A percentile compares a stretch with the other conserved stretches of the same genome.
Evolutionary conservation across 1,140 invertebrate genomes (phyloP).

Genomic region (Rhizoglyphus robini): DNA sequence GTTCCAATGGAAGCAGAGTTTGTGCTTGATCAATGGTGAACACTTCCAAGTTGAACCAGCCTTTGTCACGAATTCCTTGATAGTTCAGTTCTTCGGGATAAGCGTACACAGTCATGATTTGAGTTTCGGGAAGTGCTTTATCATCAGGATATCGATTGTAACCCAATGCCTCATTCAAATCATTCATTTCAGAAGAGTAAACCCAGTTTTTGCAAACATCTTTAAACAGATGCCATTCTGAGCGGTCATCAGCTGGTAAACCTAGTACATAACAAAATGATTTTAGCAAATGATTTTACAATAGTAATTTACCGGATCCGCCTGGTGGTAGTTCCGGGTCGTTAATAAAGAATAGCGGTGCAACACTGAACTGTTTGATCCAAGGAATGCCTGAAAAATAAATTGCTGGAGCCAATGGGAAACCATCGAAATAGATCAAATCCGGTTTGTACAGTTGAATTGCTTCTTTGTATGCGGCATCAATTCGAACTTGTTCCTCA

Average conservation of each 20-base stretch:
- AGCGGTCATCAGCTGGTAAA: background rate
- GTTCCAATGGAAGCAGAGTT: too few relatives aligned
- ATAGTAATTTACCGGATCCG: background rate
- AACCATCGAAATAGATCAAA: background rate
- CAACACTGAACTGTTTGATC: background rate
- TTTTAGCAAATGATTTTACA: background rate
- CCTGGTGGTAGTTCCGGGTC: background rate
- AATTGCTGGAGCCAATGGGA: background rate
- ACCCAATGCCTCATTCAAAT: background rate
- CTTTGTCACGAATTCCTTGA: background rate
- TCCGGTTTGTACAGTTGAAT: background rate
- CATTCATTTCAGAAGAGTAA: background rate
- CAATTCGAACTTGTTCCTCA: background rate
- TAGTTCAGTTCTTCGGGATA: slow-evolving; percentile 18
- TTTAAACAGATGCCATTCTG: background rate
- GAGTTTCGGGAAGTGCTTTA: background rate
- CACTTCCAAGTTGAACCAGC: slow-evolving; percentile 11
- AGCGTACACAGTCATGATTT: slow-evolving; percentile 4
- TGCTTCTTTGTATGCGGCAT: background rate
- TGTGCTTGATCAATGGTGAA: background rate
- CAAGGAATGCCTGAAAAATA: background rate
- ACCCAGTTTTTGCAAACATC: background rate
- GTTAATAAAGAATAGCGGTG: background rate
- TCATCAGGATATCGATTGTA: background rate
- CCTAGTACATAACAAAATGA: background rate